phyloP scores from a whole-genome alignment of 2,797 vertebrate genomes.

The Notolepis coatsorum region DNA sequence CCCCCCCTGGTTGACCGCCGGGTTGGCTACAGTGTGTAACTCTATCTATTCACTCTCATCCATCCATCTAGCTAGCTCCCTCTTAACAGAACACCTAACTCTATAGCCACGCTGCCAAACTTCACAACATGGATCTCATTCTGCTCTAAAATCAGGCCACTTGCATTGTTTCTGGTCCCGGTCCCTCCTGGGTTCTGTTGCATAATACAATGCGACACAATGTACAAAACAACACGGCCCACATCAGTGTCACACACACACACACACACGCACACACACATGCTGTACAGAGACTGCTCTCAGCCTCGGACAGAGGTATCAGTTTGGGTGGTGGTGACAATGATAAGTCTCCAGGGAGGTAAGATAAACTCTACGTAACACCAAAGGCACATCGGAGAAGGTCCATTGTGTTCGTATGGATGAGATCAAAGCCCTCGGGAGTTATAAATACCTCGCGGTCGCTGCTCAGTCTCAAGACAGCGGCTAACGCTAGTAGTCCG shows the following conservation, averaged over 20 bases:
- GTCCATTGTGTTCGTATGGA: not conserved
- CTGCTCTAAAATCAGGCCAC: no score
- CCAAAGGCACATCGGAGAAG: slow-evolving; percentile 22
- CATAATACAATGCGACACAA: no score
- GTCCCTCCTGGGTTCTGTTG: no score
- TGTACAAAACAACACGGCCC: not conserved
- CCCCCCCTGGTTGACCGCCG: no score
- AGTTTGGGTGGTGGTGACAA: slow-evolving; percentile 22
- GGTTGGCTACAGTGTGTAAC: no score
- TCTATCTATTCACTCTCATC: no score
- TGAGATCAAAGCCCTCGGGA: slow-evolving; percentile 41
- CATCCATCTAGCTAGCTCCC: no score
- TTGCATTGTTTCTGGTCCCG: no score
- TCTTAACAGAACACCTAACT: no score
- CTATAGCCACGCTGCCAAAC: no score
- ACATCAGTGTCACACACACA: not conserved
- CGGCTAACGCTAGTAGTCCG: slow-evolving; percentile 22
- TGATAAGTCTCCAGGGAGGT: slow-evolving; percentile 26
- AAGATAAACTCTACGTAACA: slow-evolving; percentile 37
- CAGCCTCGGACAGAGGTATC: slow-evolving; percentile 20
- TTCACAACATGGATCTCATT: no score
- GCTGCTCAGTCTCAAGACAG: slow-evolving; percentile 21
- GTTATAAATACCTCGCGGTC: slow-evolving; percentile 26
- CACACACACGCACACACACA: slow-evolving; percentile 12
- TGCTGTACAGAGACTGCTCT: slow-evolving; percentile 6